Percentiles rank a stretch among this genome's conserved stretches.
Conservation (phyloP, 2,888 invertebrate genomes). For the Polymixis flavicincta region DNA sequence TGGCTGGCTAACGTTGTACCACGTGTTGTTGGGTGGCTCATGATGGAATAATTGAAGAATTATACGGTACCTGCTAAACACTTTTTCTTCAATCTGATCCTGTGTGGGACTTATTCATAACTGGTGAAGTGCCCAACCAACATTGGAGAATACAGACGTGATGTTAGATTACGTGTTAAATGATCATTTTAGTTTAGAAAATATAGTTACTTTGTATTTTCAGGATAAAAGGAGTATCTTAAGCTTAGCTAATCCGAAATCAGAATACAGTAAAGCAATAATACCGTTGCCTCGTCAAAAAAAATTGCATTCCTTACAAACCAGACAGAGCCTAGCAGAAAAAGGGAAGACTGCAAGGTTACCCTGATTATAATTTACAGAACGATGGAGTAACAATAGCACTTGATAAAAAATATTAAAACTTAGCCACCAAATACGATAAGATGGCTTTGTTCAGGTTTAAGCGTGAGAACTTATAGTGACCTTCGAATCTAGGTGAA, state of each 20-base stretch:
- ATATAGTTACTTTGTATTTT: neutral
- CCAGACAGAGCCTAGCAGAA: neutral
- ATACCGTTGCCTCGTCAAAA: neutral
- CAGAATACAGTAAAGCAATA: too few species aligned
- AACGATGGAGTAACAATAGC: constrained; percentile 37
- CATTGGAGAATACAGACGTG: too few species aligned
- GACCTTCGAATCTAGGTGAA: neutral
- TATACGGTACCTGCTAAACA: too few species aligned
- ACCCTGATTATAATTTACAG: constrained; percentile 16
- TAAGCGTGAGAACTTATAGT: neutral
- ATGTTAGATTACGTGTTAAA: too few species aligned
- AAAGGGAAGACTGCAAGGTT: neutral
- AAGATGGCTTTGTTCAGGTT: constrained; percentile 21
- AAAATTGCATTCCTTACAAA: neutral
- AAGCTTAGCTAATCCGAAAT: neutral
- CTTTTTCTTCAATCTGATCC: neutral
- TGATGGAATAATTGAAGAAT: neutral
- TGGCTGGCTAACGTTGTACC: neutral
- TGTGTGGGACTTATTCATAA: neutral
- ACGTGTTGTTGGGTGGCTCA: neutral
- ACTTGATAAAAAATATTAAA: constrained; percentile 17
- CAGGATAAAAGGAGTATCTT: neutral
- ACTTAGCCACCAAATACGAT: constrained; percentile 2
- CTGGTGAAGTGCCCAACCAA: neutral
- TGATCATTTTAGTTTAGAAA: neutral